Evolutionary conservation across 2,888 invertebrate species (phyloP), one percentile per base, ranked within the genome.

Genomic region (Xestoiulus laeticollis): DNA sequence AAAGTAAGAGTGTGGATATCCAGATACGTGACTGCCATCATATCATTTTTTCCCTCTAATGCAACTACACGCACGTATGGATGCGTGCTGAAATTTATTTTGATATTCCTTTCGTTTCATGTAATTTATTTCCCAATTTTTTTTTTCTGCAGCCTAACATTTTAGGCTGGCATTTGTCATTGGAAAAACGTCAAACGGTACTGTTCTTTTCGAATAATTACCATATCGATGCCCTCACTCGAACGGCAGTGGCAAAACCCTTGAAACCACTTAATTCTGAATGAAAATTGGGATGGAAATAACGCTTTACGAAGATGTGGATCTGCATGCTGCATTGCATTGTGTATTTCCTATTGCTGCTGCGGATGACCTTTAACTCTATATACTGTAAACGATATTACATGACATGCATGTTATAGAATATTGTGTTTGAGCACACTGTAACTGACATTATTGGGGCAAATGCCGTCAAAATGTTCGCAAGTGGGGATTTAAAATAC

Each of bases 41-140:
- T 59, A 59, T 59, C 59, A 22, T 59, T 22, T 59, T 59, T 6
- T n/a, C n/a, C 22, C 8, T 22, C 59, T 59, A 59, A 59, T 59
- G 59, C 2, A 59, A 59, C 59, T 59, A 59, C 59, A 22, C 53
- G 53, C 53, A 53, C 53, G 53, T 53, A 53, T 59, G 59, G 22
- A 59, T 59, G 8, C 59, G 59, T 59, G 59, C 59, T 59, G 22
- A 59, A 59, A 22, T 59, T 59, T 59, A 22, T 59, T 59, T 59
- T 16, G 59, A 59, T 59, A 59, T 59, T 59, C 59, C 59, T 59
- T 59, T 19, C 22, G n/a, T 53, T 59, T 59, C 22, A 22, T 10
- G 22, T 22, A 59, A 59, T 59, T 59, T 59, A 59, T 59, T 59
- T 59, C 59, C 59, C 59, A 53, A 53, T 53, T 53, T 53, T 53